These are phyloP conservation scores for Lutraria rhynchaena DNA, from an alignment of 1,140 invertebrate species.

Conservation along the genomic window DNA sequence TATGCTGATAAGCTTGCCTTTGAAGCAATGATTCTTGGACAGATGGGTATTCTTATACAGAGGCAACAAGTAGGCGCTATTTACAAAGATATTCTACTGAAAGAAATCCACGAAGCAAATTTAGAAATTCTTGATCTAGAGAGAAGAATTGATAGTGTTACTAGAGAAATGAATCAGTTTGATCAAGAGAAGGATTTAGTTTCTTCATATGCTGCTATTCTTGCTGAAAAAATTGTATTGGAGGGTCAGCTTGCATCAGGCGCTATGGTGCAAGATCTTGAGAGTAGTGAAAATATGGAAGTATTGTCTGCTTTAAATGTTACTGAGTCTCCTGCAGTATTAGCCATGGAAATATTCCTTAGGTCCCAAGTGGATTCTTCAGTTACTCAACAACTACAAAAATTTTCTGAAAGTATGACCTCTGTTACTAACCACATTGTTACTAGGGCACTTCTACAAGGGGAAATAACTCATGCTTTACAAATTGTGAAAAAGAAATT, in stretches of 20 bases:
- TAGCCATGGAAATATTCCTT: slow-evolving; percentile 75
- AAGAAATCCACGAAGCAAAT: slow-evolving; percentile 73
- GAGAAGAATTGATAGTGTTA: slow-evolving; percentile 69
- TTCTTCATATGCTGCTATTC: slow-evolving; percentile 71
- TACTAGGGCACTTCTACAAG: slow-evolving; percentile 72
- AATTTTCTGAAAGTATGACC: slow-evolving; percentile 65
- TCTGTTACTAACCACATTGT: slow-evolving; percentile 73
- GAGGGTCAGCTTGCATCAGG: slow-evolving; percentile 72
- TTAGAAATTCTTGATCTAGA: slow-evolving; percentile 69
- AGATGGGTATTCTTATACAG: slow-evolving; percentile 77
- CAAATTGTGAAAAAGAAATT: slow-evolving; percentile 71
- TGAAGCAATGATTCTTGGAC: slow-evolving; percentile 76
- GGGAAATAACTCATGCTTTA: slow-evolving; percentile 77
- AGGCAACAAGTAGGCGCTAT: slow-evolving; percentile 62
- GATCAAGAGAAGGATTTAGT: slow-evolving; percentile 68
- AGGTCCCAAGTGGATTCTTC: slow-evolving; percentile 74
- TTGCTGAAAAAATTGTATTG: slow-evolving; percentile 77
- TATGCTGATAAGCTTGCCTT: slow-evolving; percentile 77
- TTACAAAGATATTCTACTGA: slow-evolving; percentile 67
- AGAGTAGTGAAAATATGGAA: slow-evolving; percentile 64
- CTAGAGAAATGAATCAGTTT: slow-evolving; percentile 63
- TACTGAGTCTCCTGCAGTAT: slow-evolving; percentile 67
- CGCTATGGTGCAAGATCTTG: slow-evolving; percentile 66
- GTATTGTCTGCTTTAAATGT: slow-evolving; percentile 64
- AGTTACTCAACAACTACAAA: slow-evolving; percentile 69